Evolutionary conservation across 2,113 vertebrate genomes (phyloP).

Genomic region (Thamnophis sirtalis): DNA sequence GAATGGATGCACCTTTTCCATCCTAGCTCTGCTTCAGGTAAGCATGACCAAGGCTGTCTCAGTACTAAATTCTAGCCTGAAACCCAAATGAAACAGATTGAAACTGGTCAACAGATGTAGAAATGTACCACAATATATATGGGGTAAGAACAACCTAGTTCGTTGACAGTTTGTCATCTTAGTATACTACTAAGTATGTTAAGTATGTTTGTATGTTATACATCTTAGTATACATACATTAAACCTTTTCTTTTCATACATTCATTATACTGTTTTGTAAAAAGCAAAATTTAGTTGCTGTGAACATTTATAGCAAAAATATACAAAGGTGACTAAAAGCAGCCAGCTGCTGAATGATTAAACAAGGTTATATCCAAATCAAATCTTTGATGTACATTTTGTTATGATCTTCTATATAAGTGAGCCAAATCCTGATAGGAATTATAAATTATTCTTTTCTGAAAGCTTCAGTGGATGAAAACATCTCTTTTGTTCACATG

Average conservation of each 20-base stretch:
- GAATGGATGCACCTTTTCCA: neutral
- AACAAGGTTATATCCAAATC: slow-evolving; percentile 15
- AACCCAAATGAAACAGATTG: neutral
- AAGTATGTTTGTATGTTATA: too few species aligned
- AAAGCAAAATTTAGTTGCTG: neutral
- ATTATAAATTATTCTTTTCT: slow-evolving; percentile 18
- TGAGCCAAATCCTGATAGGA: slow-evolving; percentile 10
- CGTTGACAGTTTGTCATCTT: neutral
- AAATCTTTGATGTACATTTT: slow-evolving; percentile 18
- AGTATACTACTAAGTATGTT: neutral
- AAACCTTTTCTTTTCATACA: neutral
- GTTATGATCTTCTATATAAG: neutral
- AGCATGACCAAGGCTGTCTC: neutral
- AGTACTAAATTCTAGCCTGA: neutral
- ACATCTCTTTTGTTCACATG: neutral
- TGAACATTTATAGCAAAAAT: slow-evolving; percentile 8
- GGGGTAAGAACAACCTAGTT: neutral
- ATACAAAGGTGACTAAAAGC: neutral
- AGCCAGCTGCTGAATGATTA: neutral
- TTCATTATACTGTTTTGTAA: neutral
- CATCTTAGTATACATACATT: neutral
- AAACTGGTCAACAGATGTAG: neutral
- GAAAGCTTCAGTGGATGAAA: slow-evolving; percentile 14
- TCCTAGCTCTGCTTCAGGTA: neutral
- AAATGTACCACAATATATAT: neutral